A percentile compares a stretch with the other conserved stretches of the same genome.
These are phyloP conservation scores for Globodera rostochiensis DNA, from an alignment of 1,140 invertebrate species.

Conservation along the genomic window DNA sequence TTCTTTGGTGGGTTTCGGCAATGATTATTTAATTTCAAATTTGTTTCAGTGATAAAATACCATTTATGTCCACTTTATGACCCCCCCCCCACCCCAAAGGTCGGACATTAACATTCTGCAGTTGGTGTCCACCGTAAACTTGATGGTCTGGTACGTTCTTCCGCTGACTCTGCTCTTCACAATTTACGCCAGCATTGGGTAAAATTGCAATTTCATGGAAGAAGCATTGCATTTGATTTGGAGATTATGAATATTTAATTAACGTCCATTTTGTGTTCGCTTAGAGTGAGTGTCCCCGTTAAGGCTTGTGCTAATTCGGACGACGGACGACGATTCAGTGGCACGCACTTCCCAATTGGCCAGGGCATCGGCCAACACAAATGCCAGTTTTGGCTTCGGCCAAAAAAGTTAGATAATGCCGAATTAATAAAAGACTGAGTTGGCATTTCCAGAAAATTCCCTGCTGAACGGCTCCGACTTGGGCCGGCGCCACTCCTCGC, in stretches of 20 bases:
- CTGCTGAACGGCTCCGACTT: not conserved
- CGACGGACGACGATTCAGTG: conserved; percentile 42
- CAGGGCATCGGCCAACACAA: not conserved
- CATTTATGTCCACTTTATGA: too few relatives aligned
- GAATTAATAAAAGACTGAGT: not conserved
- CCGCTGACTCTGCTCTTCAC: conserved; percentile 50
- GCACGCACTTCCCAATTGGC: not conserved
- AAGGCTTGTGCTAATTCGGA: conserved; percentile 44
- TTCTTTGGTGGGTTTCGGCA: conserved; percentile 20
- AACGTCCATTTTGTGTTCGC: not conserved
- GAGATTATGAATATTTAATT: not conserved
- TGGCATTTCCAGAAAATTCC: not conserved
- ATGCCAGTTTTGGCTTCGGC: not conserved
- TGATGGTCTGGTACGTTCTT: conserved; percentile 55
- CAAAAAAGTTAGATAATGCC: not conserved
- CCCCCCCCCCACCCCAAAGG: not conserved
- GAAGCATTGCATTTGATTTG: not conserved
- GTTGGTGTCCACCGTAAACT: conserved; percentile 55
- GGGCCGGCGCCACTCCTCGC: not conserved
- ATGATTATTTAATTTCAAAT: too few relatives aligned
- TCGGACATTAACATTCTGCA: conserved; percentile 51
- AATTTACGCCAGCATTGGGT: conserved; percentile 58
- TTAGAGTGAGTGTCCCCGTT: not conserved
- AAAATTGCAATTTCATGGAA: not conserved
- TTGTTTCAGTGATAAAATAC: too few relatives aligned